Percentiles rank a stretch among this genome's conserved stretches.
phyloP scores from a whole-genome alignment of 2,888 invertebrate genomes.

The Agrotis exclamationis region DNA sequence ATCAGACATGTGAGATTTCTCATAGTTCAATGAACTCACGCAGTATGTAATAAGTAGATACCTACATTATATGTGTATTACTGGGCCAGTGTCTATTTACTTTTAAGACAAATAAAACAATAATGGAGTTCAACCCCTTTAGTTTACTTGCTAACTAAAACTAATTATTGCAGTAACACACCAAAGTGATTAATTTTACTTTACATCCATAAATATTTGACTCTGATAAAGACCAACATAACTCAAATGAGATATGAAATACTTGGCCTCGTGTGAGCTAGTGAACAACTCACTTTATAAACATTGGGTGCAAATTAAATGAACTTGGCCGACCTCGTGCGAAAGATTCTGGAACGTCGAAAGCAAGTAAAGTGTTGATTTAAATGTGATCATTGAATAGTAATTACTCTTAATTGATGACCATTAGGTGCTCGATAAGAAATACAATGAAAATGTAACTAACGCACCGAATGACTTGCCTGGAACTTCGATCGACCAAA shows the following conservation, averaged over 20 bases:
- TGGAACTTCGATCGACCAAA: background rate
- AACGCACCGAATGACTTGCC: background rate
- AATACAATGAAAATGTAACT: background rate
- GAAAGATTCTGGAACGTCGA: background rate
- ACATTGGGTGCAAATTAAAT: background rate
- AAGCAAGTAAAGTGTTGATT: background rate
- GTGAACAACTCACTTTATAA: background rate
- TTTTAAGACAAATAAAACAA: background rate
- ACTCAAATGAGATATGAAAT: background rate
- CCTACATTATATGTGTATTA: background rate
- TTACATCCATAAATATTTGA: background rate
- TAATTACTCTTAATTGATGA: background rate
- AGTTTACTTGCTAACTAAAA: background rate
- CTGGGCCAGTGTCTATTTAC: background rate
- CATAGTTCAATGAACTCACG: background rate
- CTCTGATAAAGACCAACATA: background rate
- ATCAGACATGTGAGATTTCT: background rate
- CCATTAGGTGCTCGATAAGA: background rate
- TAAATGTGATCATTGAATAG: background rate
- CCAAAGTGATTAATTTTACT: background rate
- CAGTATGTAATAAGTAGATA: background rate
- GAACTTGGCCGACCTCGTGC: background rate
- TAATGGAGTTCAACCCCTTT: background rate
- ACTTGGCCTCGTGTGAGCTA: no score
- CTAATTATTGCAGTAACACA: background rate